A percentile compares a stretch with the other conserved stretches of the same genome.
Evolutionary conservation across 2,888 invertebrate species (phyloP).

Genomic region (Bruchidius siliquastri): DNA sequence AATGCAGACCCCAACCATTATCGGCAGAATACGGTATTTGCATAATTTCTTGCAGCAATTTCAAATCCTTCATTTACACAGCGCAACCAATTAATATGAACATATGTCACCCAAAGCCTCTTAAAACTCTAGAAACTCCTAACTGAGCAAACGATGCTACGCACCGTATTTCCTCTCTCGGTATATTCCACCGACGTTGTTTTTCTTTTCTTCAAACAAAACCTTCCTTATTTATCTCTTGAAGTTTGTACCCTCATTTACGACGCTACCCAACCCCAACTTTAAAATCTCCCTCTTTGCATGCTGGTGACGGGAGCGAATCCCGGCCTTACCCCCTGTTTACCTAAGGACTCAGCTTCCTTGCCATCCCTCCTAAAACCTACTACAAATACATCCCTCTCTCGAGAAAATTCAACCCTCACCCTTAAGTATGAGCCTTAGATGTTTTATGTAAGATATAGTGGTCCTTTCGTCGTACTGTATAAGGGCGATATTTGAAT

Average conservation of each 20-base stretch:
- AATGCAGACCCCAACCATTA: background rate
- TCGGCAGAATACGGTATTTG: background rate
- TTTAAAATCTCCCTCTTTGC: conserved; percentile 41
- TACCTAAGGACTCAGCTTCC: conserved; percentile 14
- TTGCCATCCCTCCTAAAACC: conserved; percentile 26
- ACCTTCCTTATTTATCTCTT: conserved; percentile 38
- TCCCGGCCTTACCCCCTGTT: conserved; percentile 19
- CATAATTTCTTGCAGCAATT: background rate
- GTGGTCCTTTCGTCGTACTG: conserved; percentile 34
- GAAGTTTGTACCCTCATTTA: conserved; percentile 41
- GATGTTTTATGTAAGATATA: conserved; percentile 42
- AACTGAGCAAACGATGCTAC: background rate
- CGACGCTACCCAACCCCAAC: conserved; percentile 36
- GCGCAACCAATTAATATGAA: background rate
- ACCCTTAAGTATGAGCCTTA: conserved; percentile 40
- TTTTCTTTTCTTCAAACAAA: conserved; percentile 30
- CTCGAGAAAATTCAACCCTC: conserved; percentile 41
- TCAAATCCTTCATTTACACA: background rate
- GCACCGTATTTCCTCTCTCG: background rate
- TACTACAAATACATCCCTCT: conserved; percentile 40
- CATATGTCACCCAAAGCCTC: background rate
- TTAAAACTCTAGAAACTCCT: background rate
- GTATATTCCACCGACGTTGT: conserved; percentile 13
- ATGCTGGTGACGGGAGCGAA: conserved; percentile 20
- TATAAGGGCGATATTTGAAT: conserved; percentile 39